Base-by-base conservation (phyloP, 2,113 vertebrate genomes). In the Motacilla tschutschensis region DNA sequence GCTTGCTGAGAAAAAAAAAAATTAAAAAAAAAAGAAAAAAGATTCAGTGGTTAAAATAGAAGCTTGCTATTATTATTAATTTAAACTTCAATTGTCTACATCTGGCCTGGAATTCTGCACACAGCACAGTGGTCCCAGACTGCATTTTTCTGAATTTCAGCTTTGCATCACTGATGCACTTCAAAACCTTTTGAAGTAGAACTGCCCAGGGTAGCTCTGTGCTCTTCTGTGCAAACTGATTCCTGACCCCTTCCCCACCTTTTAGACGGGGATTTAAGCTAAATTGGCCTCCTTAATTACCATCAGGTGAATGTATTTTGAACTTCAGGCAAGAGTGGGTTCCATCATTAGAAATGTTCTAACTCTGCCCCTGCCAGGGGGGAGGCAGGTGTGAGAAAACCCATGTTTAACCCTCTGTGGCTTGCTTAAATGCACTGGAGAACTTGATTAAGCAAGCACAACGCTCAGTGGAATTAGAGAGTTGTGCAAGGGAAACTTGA, bases 281-380 rank as follows among this genome's bases (percentile, higher is more conserved):
- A 97, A 97, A 97, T 95, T 97, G 92, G 93, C 93, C 93, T 93
- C 96, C 97, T 98, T 96, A 85, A 93, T 97, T 97, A 93, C 91
- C 90, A 95, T 81, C 72, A 97, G 94, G 94, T 98, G 96, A 96
- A 96, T 26, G 9, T 72, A 59, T 79, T 91, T 79, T 76, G 79
- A 85, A 95, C 95, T 94, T 40, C 51, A 93, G 73, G 64, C 69
- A 71, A 65, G 74, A 93, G 79, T 35, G 62, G 80, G 47, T 71
- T 91, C 65, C 35, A 7, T 72, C 71, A 64, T 77, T 87, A 89
- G 57, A 84, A 75, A 51, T 51, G 33, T 73, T 85, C 55, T 25
- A 65, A 22, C 67, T 33, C 88, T 74, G 46, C 71, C 57, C 46
- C 65, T 91, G 89, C 90, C 86, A 93, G 76, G 44, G 40, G 75